phyloP scores from a whole-genome alignment of 2,797 vertebrate genomes.

The Cuniculus paca region DNA sequence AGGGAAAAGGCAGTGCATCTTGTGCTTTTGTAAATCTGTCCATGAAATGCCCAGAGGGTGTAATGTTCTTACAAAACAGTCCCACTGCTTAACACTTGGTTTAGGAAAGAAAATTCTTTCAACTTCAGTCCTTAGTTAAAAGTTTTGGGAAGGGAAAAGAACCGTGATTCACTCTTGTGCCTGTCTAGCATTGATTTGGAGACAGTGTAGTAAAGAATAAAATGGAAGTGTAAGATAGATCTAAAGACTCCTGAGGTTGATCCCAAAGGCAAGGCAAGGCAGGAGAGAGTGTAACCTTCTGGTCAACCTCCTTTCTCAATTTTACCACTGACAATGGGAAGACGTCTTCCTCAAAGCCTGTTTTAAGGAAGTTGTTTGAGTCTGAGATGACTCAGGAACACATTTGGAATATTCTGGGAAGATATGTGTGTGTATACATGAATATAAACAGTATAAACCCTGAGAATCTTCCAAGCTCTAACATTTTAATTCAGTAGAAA shows the following conservation, averaged over 20 bases:
- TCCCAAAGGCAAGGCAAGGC: background rate
- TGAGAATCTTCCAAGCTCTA: background rate
- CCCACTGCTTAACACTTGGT: background rate
- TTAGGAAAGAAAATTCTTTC: background rate
- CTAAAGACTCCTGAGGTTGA: background rate
- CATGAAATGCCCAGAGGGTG: background rate
- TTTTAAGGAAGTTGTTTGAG: background rate
- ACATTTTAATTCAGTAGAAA: background rate
- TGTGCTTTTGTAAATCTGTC: background rate
- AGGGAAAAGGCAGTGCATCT: background rate
- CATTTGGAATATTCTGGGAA: background rate
- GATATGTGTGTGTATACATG: background rate
- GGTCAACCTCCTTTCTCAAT: background rate
- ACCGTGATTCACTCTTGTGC: background rate
- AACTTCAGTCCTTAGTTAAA: constrained; percentile 13
- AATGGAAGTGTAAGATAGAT: too few species aligned
- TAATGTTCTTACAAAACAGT: constrained; percentile 39
- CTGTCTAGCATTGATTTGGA: background rate
- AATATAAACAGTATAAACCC: background rate
- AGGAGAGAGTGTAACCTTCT: background rate
- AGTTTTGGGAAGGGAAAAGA: background rate
- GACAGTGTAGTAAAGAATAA: background rate
- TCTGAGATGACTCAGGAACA: background rate
- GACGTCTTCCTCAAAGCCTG: background rate
- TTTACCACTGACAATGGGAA: background rate